Evolutionary conservation across 2,888 invertebrate genomes (phyloP), one percentile per base, ranked within the genome.

Genomic region (Nymphalis polychloros): DNA sequence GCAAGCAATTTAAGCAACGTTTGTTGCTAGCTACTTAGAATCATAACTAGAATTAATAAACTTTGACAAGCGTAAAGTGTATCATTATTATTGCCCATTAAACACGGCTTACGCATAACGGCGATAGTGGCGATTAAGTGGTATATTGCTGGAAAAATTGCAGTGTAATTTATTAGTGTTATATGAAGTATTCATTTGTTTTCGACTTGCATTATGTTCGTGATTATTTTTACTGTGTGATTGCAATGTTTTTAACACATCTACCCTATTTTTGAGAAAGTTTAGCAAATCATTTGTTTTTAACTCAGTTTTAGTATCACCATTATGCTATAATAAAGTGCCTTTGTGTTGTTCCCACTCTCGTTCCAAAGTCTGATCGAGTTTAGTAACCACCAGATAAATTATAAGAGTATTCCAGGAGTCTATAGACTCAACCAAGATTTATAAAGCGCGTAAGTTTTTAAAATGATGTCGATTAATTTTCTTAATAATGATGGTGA

Each of bases 201-300:
- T 23, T 23, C 2, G 23, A 23, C 23, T 23, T 2, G 23, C 23
- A 75, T 75, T 53, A 8, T 53, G 1, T 41, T 31, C 20, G 17
- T 50, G n/a, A 2, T 16, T 1, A 8, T 19, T 8, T 50, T 50
- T 50, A 50, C 17, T 2, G 17, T 27, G 52, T 10, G 52, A 20
- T 48, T 48, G 47, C 8, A 8, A 17, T 48, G 47, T 48, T 17
- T 5, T 13, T 48, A 48, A 48, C 47, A 48, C 17, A 48, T 48
- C 47, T 17, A 13, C 47, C 47, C 47, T 48, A 2, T 13, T 17
- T 48, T 48, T 48, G 13, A 48, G 17, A 48, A 48, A 48, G 2
- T 5, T 13, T 48, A 48, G 13, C 17, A 48, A 10, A 48, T 48
- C 47, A 17, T 8, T 17, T 48, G 8, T 13, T 10, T 16, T 5